These are phyloP conservation scores for Plagiodera versicolora DNA, from an alignment of 2,888 invertebrate species.

Conservation along the genomic window DNA sequence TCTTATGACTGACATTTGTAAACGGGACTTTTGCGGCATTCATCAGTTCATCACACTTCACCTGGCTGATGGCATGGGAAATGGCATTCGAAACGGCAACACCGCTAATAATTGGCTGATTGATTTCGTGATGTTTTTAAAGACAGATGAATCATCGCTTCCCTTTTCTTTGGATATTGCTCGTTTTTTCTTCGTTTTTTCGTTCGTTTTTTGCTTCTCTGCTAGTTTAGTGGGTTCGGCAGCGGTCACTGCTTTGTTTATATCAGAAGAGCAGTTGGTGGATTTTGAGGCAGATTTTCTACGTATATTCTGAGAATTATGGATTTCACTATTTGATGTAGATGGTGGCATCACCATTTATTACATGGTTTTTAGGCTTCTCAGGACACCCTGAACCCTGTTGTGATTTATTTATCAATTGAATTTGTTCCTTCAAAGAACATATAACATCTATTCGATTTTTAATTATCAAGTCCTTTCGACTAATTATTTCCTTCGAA, in stretches of 20 bases:
- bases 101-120: neutral
- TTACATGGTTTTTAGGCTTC: neutral
- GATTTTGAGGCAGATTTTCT: neutral
- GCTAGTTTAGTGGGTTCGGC: neutral
- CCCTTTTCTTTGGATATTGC: neutral
- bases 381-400: neutral
- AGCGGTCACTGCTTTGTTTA: neutral
- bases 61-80: conserved; percentile 1
- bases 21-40: conserved; percentile 1
- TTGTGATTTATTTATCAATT: conserved; percentile 1
- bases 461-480: neutral
- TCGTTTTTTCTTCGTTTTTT: neutral
- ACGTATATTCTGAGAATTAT: neutral
- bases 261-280: neutral
- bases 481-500: neutral
- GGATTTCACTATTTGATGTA: neutral
- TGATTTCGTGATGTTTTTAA: neutral
- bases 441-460: neutral
- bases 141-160: conserved; percentile 1
- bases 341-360: neutral
- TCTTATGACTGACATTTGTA: neutral
- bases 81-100: neutral
- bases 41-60: neutral
- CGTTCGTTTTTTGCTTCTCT: neutral
- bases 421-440: conserved; percentile 1